These are phyloP conservation scores for Heliconius hermathena DNA, from an alignment of 1,140 invertebrate species.

Conservation along the genomic window DNA sequence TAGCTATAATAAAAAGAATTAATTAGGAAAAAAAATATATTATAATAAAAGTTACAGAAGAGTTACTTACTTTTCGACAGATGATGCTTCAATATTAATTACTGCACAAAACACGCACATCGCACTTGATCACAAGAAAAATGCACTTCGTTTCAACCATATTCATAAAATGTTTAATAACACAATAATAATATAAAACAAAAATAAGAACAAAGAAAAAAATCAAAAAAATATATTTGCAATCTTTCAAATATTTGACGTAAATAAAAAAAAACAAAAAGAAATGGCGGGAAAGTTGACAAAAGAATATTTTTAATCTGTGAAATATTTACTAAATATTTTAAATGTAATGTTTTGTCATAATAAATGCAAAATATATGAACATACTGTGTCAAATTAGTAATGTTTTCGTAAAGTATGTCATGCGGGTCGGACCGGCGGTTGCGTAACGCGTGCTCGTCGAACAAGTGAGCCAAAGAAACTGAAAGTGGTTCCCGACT, in stretches of 20 bases:
- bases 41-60: neutral
- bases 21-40: neutral
- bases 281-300: slow-evolving; percentile 33
- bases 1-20: too few species aligned
- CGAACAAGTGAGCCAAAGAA: slow-evolving; percentile 56
- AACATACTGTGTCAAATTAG: neutral
- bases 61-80: slow-evolving; percentile 75
- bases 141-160: slow-evolving; percentile 65
- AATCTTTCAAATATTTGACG: neutral
- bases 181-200: slow-evolving; percentile 1
- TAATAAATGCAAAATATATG: neutral
- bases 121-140: slow-evolving; percentile 56
- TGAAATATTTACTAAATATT: neutral
- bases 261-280: slow-evolving; percentile 14
- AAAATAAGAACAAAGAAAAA: neutral
- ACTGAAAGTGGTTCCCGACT: slow-evolving; percentile 70
- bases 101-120: slow-evolving; percentile 68
- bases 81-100: slow-evolving; percentile 64
- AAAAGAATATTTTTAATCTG: slow-evolving; percentile 4
- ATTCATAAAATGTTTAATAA: slow-evolving; percentile 32
- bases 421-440: slow-evolving; percentile 61
- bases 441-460: slow-evolving; percentile 68
- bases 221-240: neutral
- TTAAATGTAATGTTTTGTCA: neutral
- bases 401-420: slow-evolving; percentile 53